A percentile compares a stretch with the other conserved stretches of the same genome.
Conservation (phyloP, 2,888 invertebrate species). For the Salpingus planirostris region DNA sequence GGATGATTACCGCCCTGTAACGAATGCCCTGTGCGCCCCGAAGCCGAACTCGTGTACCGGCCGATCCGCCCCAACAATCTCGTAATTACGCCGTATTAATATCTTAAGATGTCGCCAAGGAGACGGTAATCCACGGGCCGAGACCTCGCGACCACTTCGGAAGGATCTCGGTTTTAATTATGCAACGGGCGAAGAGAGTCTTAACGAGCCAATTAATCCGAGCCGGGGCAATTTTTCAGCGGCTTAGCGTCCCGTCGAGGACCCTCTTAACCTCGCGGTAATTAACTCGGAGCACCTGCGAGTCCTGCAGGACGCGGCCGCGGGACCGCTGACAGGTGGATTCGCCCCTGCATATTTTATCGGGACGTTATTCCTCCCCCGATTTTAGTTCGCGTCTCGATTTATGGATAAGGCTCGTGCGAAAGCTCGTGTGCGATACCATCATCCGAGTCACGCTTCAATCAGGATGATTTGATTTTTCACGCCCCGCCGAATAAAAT, state of each 20-base stretch:
- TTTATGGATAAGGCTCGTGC: conserved; percentile 14
- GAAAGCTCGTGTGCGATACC: conserved; percentile 18
- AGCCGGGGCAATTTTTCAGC: conserved; percentile 10
- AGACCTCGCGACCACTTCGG: conserved; percentile 9
- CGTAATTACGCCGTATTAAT: conserved; percentile 37
- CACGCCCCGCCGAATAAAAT: conserved; percentile 31
- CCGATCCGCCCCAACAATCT: conserved; percentile 27
- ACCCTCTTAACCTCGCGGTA: neutral
- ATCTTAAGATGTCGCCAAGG: conserved; percentile 37
- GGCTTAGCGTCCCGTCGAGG: conserved; percentile 4
- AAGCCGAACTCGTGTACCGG: conserved; percentile 13
- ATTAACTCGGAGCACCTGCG: too few species aligned
- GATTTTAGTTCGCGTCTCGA: too few species aligned
- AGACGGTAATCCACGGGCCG: conserved; percentile 28
- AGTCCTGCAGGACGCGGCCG: too few species aligned
- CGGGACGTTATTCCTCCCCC: too few species aligned
- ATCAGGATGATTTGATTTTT: conserved; percentile 33
- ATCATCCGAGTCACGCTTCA: conserved; percentile 26
- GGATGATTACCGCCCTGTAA: conserved; percentile 34
- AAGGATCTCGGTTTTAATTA: conserved; percentile 26
- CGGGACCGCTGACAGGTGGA: too few species aligned
- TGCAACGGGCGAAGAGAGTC: conserved; percentile 25
- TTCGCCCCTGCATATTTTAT: too few species aligned
- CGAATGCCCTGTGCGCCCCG: conserved; percentile 29
- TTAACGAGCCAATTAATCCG: conserved; percentile 15